Evolutionary conservation across 2,797 vertebrate species (phyloP).

Genomic region (Taeniopygia guttata): DNA sequence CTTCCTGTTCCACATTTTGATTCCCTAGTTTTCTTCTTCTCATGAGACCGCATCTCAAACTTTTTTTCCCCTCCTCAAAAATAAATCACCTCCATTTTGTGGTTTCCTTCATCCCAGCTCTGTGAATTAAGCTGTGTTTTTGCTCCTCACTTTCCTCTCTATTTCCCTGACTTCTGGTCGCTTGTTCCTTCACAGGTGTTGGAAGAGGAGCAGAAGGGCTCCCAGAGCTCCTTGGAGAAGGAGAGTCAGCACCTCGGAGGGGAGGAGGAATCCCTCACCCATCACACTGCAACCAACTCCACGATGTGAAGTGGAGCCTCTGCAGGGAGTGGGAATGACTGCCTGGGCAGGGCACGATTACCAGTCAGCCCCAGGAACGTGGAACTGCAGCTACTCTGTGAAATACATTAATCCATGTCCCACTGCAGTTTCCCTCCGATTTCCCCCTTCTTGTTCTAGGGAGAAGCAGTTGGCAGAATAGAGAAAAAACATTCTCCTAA

Average conservation of each 20-base stretch:
- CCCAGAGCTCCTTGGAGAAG: constrained; percentile 80
- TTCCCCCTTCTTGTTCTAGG: constrained; percentile 53
- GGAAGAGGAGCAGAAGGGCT: constrained; percentile 76
- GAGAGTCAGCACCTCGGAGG: constrained; percentile 59
- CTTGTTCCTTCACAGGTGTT: constrained; percentile 71
- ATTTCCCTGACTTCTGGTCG: background rate
- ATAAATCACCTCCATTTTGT: background rate
- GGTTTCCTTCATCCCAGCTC: background rate
- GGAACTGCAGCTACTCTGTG: background rate
- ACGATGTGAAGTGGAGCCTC: constrained; percentile 69
- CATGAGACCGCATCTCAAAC: background rate
- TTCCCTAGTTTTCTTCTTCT: background rate
- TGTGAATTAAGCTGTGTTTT: background rate
- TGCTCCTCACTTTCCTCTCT: background rate
- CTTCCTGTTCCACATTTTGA: background rate
- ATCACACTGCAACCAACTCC: constrained; percentile 75
- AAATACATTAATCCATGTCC: background rate
- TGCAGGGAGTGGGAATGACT: constrained; percentile 64
- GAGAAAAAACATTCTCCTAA: constrained; percentile 73
- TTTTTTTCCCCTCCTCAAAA: background rate
- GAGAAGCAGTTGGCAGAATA: constrained; percentile 74
- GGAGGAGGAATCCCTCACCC: constrained; percentile 73
- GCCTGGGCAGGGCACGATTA: background rate
- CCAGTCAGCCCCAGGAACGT: background rate
- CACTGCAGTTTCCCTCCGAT: background rate